Evolutionary conservation across 2,888 invertebrate species (phyloP), one percentile per base, ranked within the genome.

Genomic region (Hoplodrina ambigua): DNA sequence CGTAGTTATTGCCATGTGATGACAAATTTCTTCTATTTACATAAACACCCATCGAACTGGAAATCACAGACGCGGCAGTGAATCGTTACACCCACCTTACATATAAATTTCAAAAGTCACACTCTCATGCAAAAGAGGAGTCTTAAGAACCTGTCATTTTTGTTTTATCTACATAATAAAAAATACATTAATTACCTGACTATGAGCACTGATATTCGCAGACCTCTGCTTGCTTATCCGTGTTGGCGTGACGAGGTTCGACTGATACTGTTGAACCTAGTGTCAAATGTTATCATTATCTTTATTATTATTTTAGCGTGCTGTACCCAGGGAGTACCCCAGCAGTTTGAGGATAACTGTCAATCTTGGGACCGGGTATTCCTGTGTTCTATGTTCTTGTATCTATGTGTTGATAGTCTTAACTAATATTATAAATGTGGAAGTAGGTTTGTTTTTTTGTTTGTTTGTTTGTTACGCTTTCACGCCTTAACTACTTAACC

Each of bases 221-320:
- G 93, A 90, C 55, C 95, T 86, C 55, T 93, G 93, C 83, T 94
- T 96, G 84, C 90, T 95, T 88, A 96, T 89, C 85, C 96, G 88
- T 2, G 91, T 72, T 7, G 96, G 95, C 86, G 95, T 94, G 89
- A 96, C 92, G 69, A 96, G 92, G 89, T 90, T 90, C 15, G 96
- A 96, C 84, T 95, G 95, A 93, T 94, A 95, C 82, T 92, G 91
- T 87, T 91, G 88, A 69, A 81, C 78, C 85, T 84, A 46, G 30
- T 41, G 61, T 81, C 67, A 77, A 79, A 82, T 52, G 72, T 80
- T 75, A 79, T 63, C 58, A 56, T 68, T 73, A 72, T 46, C 57
- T n/a, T 50, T 50, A n/a, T 2, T 20, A 1, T 19, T 8, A 19
- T 56, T 41, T 60, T 54, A 50, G n/a, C 61, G 6, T 15, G 15